Conservation (phyloP, 2,797 vertebrate species). For the Crocidura indochinensis region DNA sequence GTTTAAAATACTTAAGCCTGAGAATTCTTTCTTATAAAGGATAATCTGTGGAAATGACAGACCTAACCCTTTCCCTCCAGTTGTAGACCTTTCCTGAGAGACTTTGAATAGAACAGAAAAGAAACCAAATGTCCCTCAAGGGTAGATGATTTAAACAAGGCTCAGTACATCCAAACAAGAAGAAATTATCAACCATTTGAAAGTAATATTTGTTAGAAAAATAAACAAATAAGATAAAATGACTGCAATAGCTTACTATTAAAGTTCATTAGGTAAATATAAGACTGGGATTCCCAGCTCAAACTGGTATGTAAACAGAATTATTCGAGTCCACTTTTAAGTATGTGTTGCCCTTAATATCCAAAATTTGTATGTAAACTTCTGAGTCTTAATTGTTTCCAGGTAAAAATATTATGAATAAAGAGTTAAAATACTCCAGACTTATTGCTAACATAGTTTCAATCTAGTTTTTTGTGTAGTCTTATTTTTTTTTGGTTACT, state of each 20-base stretch:
- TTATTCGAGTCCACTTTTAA: background rate
- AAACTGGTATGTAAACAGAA: conserved; percentile 5
- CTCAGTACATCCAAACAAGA: background rate
- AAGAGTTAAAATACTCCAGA: background rate
- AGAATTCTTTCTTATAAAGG: background rate
- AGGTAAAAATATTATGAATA: background rate
- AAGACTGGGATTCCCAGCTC: conserved; percentile 3
- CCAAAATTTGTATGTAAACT: background rate
- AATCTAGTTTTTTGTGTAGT: background rate
- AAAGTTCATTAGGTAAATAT: background rate
- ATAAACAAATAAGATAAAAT: background rate
- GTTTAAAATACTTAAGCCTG: background rate
- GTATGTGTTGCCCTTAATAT: background rate
- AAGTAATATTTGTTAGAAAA: background rate
- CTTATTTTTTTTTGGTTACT: background rate
- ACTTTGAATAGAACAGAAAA: background rate
- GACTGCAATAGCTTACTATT: background rate
- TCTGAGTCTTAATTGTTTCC: background rate
- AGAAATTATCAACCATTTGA: background rate
- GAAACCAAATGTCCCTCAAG: background rate
- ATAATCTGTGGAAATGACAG: background rate
- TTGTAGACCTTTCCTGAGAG: background rate
- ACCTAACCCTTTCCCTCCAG: background rate
- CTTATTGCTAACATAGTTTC: background rate
- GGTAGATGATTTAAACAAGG: conserved; percentile 7